Conservation (phyloP, 2,888 invertebrate genomes). For the Monopis laevigella region DNA sequence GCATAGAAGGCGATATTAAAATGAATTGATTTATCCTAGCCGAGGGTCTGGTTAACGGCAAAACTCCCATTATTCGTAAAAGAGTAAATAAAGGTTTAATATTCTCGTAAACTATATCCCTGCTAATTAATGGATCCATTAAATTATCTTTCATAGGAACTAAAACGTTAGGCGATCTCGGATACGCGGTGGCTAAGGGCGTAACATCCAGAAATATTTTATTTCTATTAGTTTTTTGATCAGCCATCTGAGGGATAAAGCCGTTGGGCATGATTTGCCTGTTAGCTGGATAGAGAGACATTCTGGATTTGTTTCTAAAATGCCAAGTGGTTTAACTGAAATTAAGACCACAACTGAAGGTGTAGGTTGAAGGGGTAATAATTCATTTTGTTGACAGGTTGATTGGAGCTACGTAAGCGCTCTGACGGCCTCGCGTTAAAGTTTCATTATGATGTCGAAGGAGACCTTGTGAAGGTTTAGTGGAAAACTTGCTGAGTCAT, state of each 20-base stretch:
- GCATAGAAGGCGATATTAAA: constrained; percentile 62
- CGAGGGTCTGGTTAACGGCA: constrained; percentile 65
- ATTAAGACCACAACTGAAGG: not conserved
- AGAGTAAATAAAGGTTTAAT: constrained; percentile 52
- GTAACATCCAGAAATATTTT: constrained; percentile 51
- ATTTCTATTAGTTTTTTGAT: constrained; percentile 33
- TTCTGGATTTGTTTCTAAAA: constrained; percentile 21
- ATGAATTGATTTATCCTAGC: constrained; percentile 56
- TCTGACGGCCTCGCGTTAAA: constrained; percentile 40
- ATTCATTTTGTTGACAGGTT: constrained; percentile 50
- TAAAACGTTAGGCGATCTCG: constrained; percentile 38
- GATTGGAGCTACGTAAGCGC: constrained; percentile 41
- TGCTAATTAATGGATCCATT: constrained; percentile 34
- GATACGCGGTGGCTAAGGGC: constrained; percentile 37
- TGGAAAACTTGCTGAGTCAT: not conserved
- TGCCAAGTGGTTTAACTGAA: not conserved
- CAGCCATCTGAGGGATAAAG: constrained; percentile 32
- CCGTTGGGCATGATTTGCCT: constrained; percentile 40
- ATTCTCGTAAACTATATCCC: constrained; percentile 54
- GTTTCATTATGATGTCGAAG: constrained; percentile 43
- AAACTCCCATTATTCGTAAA: constrained; percentile 66
- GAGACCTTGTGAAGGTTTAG: constrained; percentile 26
- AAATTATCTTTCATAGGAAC: constrained; percentile 42
- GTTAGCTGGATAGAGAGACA: constrained; percentile 41
- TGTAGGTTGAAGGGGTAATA: constrained; percentile 25